Conservation (phyloP, 1,140 invertebrate species). For the Microplitis mediator region DNA sequence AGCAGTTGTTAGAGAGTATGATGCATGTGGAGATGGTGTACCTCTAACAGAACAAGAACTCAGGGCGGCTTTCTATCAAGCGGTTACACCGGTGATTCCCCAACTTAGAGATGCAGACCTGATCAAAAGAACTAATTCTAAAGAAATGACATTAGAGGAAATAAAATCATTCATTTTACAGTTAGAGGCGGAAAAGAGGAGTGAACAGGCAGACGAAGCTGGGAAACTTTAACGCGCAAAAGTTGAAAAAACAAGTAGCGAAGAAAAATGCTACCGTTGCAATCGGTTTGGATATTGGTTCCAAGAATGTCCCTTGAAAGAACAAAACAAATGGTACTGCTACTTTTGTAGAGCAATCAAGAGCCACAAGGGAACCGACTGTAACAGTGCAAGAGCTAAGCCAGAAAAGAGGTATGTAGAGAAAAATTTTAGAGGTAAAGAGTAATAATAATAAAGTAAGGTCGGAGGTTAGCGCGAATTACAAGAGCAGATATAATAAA, state of each 20-base stretch:
- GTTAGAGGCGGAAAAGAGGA: conserved; percentile 28
- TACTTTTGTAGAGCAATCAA: background rate
- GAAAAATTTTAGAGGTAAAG: background rate
- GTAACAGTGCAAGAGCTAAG: too few relatives aligned
- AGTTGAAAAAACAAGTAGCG: too few relatives aligned
- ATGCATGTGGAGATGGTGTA: background rate
- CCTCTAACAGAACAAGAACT: background rate
- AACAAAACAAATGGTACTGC: too few relatives aligned
- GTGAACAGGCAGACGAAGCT: background rate
- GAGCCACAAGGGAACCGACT: too few relatives aligned
- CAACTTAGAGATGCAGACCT: conserved; percentile 5
- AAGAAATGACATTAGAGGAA: conserved; percentile 29
- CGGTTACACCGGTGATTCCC: background rate
- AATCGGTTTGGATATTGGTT: too few relatives aligned
- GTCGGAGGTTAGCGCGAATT: background rate
- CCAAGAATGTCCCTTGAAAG: too few relatives aligned
- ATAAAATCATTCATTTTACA: conserved; percentile 27
- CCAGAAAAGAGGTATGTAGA: background rate
- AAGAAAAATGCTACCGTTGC: background rate
- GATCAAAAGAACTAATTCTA: background rate
- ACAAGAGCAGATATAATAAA: background rate
- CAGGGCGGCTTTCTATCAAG: conserved; percentile 32
- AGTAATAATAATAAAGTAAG: too few relatives aligned
- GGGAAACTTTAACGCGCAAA: too few relatives aligned
- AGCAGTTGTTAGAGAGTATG: background rate